phyloP scores from a whole-genome alignment of 2,888 invertebrate genomes.

The Chymomyza caudatula region DNA sequence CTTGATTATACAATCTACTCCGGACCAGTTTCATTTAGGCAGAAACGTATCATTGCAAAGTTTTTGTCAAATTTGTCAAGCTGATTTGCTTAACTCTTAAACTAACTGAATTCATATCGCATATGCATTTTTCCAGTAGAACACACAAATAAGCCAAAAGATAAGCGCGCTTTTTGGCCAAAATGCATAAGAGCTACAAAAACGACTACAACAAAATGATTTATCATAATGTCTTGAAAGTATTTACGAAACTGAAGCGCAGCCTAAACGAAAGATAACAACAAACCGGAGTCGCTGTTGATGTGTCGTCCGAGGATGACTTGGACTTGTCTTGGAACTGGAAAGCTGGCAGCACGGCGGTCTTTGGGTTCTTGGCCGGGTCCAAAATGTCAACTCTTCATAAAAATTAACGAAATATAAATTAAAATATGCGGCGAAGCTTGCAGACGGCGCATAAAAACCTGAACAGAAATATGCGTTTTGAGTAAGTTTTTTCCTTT shows the following conservation, averaged over 20 bases:
- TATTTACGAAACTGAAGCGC: constrained; percentile 35
- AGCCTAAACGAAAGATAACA: constrained; percentile 68
- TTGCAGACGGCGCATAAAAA: constrained; percentile 26
- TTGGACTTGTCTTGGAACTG: too few species aligned
- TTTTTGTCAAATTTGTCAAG: neutral
- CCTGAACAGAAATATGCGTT: constrained; percentile 54
- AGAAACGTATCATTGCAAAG: too few species aligned
- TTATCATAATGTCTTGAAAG: constrained; percentile 61
- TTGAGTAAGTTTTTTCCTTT: constrained; percentile 14
- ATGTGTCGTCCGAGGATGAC: neutral
- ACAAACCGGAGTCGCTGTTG: constrained; percentile 6
- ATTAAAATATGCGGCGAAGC: constrained; percentile 54
- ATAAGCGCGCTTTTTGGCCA: constrained; percentile 18
- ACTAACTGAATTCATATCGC: neutral
- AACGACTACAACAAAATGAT: constrained; percentile 60
- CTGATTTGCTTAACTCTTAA: neutral
- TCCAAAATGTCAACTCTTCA: constrained; percentile 72
- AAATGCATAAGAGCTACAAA: constrained; percentile 20
- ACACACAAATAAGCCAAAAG: constrained; percentile 27
- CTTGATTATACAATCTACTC: too few species aligned
- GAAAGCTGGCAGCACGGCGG: constrained; percentile 18
- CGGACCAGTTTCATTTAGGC: too few species aligned
- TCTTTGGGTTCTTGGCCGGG: constrained; percentile 23
- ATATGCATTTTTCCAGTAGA: constrained; percentile 27
- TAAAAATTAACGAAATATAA: constrained; percentile 74